phyloP scores from a whole-genome alignment of 2,797 vertebrate genomes.

The Anas capensis region DNA sequence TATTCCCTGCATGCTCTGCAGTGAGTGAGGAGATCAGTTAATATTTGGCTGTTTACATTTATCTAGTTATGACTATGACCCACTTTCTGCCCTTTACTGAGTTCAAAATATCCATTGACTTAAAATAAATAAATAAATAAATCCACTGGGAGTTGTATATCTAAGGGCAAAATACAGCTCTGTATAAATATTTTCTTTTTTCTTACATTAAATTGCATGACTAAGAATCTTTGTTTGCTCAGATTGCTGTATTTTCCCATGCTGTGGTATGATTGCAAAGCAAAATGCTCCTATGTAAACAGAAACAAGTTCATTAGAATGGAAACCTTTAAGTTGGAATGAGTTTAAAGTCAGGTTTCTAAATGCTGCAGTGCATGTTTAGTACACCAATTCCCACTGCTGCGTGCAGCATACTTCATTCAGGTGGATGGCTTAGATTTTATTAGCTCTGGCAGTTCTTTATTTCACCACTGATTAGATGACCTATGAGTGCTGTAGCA shows the following conservation, averaged over 20 bases:
- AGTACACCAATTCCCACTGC: not conserved
- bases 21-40: not conserved
- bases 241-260: not conserved
- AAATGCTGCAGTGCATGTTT: not conserved
- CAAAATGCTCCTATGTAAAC: not conserved
- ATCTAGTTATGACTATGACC: not conserved
- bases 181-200: not conserved
- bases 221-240: not conserved
- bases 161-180: not conserved
- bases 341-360: not conserved
- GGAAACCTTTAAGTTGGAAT: not conserved
- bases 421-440: constrained; percentile 25
- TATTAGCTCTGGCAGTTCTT: constrained; percentile 69
- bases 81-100: not conserved
- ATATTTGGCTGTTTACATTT: not conserved
- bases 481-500: constrained; percentile 44
- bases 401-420: not conserved
- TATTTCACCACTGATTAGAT: constrained; percentile 67
- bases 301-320: constrained; percentile 15
- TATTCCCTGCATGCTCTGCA: not conserved
- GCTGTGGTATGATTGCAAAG: not conserved
- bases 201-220: not conserved
- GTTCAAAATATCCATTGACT: not conserved
- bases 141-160: not conserved
- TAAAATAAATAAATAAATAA: not conserved